A percentile compares a stretch with the other conserved stretches of the same genome.
Evolutionary conservation across 2,797 vertebrate genomes (phyloP).

Genomic region (Pangasius macronema): DNA sequence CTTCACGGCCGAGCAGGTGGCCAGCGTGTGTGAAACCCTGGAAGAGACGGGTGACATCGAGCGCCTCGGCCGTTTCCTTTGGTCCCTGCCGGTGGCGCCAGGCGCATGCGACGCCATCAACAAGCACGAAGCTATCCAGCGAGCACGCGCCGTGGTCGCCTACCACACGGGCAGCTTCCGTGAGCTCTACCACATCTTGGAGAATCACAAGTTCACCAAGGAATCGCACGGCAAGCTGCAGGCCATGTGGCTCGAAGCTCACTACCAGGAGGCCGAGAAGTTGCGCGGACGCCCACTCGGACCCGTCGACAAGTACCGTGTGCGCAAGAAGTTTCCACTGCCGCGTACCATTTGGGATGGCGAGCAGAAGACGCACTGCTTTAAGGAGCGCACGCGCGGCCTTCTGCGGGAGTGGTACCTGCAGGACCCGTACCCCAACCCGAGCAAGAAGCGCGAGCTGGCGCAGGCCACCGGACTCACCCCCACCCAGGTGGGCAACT

Average conservation of each 20-base stretch:
- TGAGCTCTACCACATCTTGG: constrained; percentile 95
- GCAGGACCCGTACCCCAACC: constrained; percentile 97
- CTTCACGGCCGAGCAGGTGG: constrained; percentile 96
- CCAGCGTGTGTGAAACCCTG: constrained; percentile 96
- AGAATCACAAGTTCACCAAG: constrained; percentile 97
- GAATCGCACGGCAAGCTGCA: constrained; percentile 94
- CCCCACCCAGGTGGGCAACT: constrained; percentile 96
- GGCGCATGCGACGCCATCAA: constrained; percentile 94
- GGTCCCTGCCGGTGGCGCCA: constrained; percentile 92
- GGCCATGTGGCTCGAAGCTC: constrained; percentile 98
- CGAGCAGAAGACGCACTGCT: constrained; percentile 98
- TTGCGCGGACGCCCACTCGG: constrained; percentile 91
- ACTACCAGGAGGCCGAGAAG: constrained; percentile 97
- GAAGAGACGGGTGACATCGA: constrained; percentile 98
- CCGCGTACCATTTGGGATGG: constrained; percentile 98
- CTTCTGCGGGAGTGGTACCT: constrained; percentile 98
- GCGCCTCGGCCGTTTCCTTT: constrained; percentile 94
- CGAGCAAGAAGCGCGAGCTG: constrained; percentile 96
- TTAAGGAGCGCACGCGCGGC: constrained; percentile 96
- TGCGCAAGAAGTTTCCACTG: constrained; percentile 97
- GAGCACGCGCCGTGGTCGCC: constrained; percentile 94
- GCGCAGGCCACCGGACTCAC: constrained; percentile 96
- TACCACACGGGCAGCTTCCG: constrained; percentile 96
- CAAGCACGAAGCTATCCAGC: constrained; percentile 94
- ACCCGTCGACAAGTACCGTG: constrained; percentile 96